Evolutionary conservation across 2,888 invertebrate species (phyloP).

Genomic region (Diadegma fenestrale): DNA sequence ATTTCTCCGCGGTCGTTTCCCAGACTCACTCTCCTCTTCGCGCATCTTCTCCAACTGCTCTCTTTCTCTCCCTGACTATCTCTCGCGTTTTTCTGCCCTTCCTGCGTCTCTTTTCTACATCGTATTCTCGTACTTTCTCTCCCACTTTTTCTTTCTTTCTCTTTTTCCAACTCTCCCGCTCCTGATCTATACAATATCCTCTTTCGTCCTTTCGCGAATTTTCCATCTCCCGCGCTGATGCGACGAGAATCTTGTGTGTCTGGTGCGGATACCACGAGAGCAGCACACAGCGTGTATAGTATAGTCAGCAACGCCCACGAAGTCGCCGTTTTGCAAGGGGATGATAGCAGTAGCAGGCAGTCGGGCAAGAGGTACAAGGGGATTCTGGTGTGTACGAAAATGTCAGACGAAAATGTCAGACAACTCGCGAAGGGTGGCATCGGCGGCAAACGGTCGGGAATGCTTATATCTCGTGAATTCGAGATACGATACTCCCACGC

Average conservation of each 20-base stretch:
- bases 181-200: conserved; percentile 47
- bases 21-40: conserved; percentile 59
- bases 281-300: conserved; percentile 69
- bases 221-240: conserved; percentile 55
- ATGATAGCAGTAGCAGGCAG: conserved; percentile 37
- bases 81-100: conserved; percentile 49
- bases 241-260: conserved; percentile 59
- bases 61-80: conserved; percentile 40
- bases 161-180: conserved; percentile 11
- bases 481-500: conserved; percentile 79
- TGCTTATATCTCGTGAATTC: conserved; percentile 52
- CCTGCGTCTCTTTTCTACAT: conserved; percentile 9
- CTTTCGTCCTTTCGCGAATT: conserved; percentile 49
- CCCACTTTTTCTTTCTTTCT: conserved; percentile 4
- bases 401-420: conserved; percentile 75
- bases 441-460: conserved; percentile 62
- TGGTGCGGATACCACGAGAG: conserved; percentile 35
- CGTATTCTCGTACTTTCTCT: conserved; percentile 11
- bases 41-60: conserved; percentile 44
- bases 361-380: conserved; percentile 53
- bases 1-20: conserved; percentile 79
- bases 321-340: conserved; percentile 75
- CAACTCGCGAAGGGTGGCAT: conserved; percentile 16
- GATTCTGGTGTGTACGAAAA: conserved; percentile 76
- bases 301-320: conserved; percentile 80